Evolutionary conservation across 2,888 invertebrate genomes (phyloP).

Genomic region (Limnephilus marmoratus): DNA sequence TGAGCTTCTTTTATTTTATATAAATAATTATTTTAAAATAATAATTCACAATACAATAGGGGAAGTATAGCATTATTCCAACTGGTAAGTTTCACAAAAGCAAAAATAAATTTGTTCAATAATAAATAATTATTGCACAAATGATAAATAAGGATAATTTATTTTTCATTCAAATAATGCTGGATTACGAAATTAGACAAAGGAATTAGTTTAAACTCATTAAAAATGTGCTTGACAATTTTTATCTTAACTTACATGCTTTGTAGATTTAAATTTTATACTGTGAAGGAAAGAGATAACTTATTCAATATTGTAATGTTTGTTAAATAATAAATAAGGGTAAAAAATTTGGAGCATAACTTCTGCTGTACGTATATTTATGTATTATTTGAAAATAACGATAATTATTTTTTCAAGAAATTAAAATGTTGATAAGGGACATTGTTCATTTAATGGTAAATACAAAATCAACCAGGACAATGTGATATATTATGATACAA

Average conservation of each 20-base stretch:
- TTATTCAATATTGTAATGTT: background rate
- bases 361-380: background rate
- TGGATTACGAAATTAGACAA: background rate
- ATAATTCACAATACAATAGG: background rate
- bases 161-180: background rate
- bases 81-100: background rate
- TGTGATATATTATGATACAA: background rate
- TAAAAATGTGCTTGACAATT: background rate
- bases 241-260: background rate
- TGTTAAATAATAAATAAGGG: background rate
- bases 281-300: background rate
- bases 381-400: background rate
- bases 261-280: background rate
- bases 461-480: background rate
- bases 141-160: background rate
- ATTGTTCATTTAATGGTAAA: background rate
- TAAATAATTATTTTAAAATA: background rate
- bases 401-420: background rate
- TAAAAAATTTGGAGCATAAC: background rate
- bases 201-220: background rate
- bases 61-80: background rate
- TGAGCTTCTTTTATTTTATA: background rate
- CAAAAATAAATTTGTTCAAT: background rate
- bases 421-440: background rate
- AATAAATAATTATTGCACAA: background rate